Evolutionary conservation across 2,113 vertebrate species (phyloP).

Genomic region (Phocoena phocoena): DNA sequence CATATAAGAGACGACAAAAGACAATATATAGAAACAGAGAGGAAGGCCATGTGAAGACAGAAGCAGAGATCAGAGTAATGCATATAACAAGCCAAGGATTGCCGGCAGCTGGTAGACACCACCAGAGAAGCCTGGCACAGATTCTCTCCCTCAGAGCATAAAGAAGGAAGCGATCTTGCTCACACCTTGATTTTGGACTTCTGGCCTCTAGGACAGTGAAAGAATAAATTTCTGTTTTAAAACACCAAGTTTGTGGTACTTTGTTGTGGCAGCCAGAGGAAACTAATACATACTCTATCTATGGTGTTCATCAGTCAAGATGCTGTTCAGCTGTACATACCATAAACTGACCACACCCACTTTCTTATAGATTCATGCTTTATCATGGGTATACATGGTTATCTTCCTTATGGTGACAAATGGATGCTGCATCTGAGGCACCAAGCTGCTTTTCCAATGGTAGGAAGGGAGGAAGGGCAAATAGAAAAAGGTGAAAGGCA

Average conservation of each 20-base stretch:
- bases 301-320: neutral
- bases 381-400: neutral
- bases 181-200: neutral
- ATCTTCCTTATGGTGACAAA: constrained; percentile 14
- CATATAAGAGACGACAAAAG: neutral
- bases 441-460: neutral
- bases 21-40: neutral
- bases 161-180: neutral
- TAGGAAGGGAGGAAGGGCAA: neutral
- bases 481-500: neutral
- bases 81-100: neutral
- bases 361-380: neutral
- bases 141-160: neutral
- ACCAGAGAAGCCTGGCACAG: neutral
- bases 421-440: neutral
- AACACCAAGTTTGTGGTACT: neutral
- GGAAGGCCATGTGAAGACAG: neutral
- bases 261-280: neutral
- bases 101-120: neutral
- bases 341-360: neutral
- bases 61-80: neutral
- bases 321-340: neutral
- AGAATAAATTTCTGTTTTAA: constrained; percentile 24
- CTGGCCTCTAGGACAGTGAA: neutral
- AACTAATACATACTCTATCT: neutral